These are phyloP conservation scores for Choristoneura fumiferana DNA, from an alignment of 1,140 invertebrate genomes.

Conservation along the genomic window DNA sequence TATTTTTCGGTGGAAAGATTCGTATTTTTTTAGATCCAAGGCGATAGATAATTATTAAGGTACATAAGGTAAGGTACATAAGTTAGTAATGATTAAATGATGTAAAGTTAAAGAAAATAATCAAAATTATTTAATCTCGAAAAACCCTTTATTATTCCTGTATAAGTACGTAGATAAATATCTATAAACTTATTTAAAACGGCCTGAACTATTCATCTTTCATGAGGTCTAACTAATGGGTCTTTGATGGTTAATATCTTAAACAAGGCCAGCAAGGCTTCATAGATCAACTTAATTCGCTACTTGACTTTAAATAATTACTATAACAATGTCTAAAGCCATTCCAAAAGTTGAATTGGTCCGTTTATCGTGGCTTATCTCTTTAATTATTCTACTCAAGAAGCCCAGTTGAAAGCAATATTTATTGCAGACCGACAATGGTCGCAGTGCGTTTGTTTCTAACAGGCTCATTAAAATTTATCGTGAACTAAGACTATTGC, in stretches of 20 bases:
- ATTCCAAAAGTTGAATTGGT: conserved; percentile 2
- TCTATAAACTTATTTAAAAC: too few relatives aligned
- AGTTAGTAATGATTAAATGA: too few relatives aligned
- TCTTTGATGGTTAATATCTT: conserved; percentile 14
- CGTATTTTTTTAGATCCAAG: too few relatives aligned
- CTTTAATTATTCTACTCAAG: conserved; percentile 7
- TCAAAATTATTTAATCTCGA: too few relatives aligned
- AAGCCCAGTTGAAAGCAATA: conserved; percentile 25
- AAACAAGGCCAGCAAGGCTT: not conserved
- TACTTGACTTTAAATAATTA: conserved; percentile 4
- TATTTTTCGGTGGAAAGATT: too few relatives aligned
- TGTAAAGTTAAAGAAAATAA: too few relatives aligned
- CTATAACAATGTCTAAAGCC: conserved; percentile 7
- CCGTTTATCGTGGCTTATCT: conserved; percentile 9
- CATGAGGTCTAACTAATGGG: too few relatives aligned
- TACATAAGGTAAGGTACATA: too few relatives aligned
- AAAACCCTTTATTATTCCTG: too few relatives aligned
- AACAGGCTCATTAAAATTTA: conserved; percentile 38
- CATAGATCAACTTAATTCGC: not conserved
- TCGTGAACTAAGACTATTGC: conserved; percentile 23
- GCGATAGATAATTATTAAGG: too few relatives aligned
- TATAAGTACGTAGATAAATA: too few relatives aligned
- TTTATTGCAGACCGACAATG: conserved; percentile 32
- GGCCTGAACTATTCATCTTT: not conserved
- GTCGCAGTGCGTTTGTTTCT: conserved; percentile 27